Evolutionary conservation across 2,113 vertebrate species (phyloP), one percentile per base, ranked within the genome.

Genomic region (Conger conger): DNA sequence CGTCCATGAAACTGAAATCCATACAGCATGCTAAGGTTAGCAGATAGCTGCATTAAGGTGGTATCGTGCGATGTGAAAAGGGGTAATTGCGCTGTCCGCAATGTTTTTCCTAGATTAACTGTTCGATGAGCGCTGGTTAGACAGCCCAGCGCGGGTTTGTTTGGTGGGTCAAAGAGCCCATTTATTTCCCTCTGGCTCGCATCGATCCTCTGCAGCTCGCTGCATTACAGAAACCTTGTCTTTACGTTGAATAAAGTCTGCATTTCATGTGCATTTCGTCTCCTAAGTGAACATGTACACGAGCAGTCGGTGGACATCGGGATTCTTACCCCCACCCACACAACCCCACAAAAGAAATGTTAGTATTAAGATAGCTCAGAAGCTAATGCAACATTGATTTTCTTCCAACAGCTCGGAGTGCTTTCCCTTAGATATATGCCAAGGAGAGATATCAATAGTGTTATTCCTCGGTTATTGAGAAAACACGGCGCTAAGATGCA

Each of bases 401-500:
- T 91, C 45, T 91, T 87, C 38, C 89, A 92, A 91, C 83, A 87
- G 87, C 80, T 86, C 88, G 82, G 87, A 89, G 88, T 84, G 86
- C 27, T 76, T 13, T 35, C 30, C 73, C 15, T 36, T 33, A 76
- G 30, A 76, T 1, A 73, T n/a, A 36, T 16, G 73, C 13, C 73
- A 76, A 35, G 35, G 18, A 38, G 36, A 20, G 16, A 78, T 30
- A 37, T 15, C 11, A 18, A 6, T 18, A 38, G 5, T 73, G 27
- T 23, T 73, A 73, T 73, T 11, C 27, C 63, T 68, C 60, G 2
- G 92, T 93, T 87, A 91, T 91, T 92, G 93, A 92, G 91, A 37
- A 83, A 82, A 33, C 90, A n/a, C 84, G 11, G 42, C 76, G 87
- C 82, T 92, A 88, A 92, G 92, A 84, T 84, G 90, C 89, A 90